Evolutionary conservation across 2,888 invertebrate species (phyloP), one percentile per base, ranked within the genome.

Genomic region (Cephus nigrinus): DNA sequence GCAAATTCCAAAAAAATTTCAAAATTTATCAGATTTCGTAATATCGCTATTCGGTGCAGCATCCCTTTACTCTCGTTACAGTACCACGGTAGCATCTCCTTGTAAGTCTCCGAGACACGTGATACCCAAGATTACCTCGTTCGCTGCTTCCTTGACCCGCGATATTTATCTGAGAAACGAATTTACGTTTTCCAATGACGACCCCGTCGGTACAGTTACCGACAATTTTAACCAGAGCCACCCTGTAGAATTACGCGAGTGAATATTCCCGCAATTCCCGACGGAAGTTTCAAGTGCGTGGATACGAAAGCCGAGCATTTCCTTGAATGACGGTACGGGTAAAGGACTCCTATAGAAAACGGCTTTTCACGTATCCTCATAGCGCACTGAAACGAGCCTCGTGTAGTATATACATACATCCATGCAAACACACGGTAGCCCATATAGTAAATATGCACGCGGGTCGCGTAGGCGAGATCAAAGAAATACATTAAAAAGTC

Each of bases 401-500:
- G 3, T 9, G 11, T 23, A 15, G 11, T 9, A 71, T 32, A 32
- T 23, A 12, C 12, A 31, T 9, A 71, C 31, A 32, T n/a, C 31
- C 3, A 32, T 9, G n/a, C 12, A 23, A 30, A 15, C 9, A 31
- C 69, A 12, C 30, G 31, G 33, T 31, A 71, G 71, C 31, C 3
- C 23, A 55, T 55, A 23, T 31, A 72, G 40, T 31, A 34, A 11
- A 74, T 15, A 73, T 12, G 40, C 73, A 11, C 4, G 55, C 72
- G 71, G 35, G 77, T 36, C 71, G 55, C 35, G 69, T 35, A 71
- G 76, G 75, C 30, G 68, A 77, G 80, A 80, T 80, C 80, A 80
- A 80, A 79, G 80, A 68, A 79, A 75, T 76, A 74, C 77, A 74
- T 71, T 77, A 68, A 77, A 80, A 76, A 73, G 76, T 74, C 71